Evolutionary conservation across 2,888 invertebrate genomes (phyloP), one percentile per base, ranked within the genome.

Genomic region (Drosophila antonietae): DNA sequence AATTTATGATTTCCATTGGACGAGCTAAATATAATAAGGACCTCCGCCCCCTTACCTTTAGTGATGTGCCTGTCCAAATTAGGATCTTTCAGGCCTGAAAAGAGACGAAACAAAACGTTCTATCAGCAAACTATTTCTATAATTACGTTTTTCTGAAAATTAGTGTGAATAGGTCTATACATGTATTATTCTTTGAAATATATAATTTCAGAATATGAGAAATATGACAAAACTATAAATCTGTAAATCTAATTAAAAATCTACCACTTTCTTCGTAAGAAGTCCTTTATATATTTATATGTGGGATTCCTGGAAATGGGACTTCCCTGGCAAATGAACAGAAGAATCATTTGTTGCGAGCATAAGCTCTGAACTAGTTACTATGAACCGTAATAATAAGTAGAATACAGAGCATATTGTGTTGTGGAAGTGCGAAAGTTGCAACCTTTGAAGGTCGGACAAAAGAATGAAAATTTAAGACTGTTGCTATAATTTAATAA

Each of bases 51-150:
- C 71, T 65, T 72, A 91, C 89, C 88, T 88, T 90, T 90, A 46
- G 46, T 84, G 6, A 86, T 84, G 63, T 90, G 91, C 78, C 91
- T 88, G 67, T 91, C 91, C 90, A 91, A 74, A 78, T 84, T 91
- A 60, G 91, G 90, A 87, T 91, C 91, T 73, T 91, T 91, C 33
- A 91, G 82, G 63, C 91, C 91, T 91, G 78, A 14, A 90, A 90
- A 15, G 12, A 60, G 65, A 44, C 4, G 68, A 68, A 41, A 60
- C 4, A 46, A 35, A 14, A 10, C 2, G 9, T 10, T 33, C 14
- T 14, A 51, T 51, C 14, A 51, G 33, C 18, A 15, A 18, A 51
- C 33, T 33, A 28, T 31, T 18, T 10, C 2, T 6, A 3, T 23
- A 37, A 20, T 15, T 35, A 4, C 8, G 7, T 35, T 52, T 20